Base-by-base conservation (phyloP, 2,888 invertebrate species). In the Dysmachus trigonus region DNA sequence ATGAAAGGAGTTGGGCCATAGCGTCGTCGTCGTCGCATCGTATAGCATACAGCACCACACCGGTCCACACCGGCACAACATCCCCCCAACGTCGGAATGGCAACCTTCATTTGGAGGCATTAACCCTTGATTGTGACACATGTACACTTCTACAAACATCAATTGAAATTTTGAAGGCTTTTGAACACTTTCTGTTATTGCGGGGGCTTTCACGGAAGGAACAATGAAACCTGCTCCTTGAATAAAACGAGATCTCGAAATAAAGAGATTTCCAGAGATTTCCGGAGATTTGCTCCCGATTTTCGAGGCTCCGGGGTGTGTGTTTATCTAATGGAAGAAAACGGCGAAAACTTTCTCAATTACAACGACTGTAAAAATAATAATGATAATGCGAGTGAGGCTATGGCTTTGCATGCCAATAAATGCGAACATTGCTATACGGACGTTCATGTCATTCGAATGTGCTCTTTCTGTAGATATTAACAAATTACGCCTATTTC, bases 91-190 rank as follows among this genome's bases (percentile, higher is more conserved):
- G 38, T 33, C 2, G 7, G 47, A n/a, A 47, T n/a, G 47, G 33
- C 15, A 30, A 1, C n/a, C 30, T 30, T n/a, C 30, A 51, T 79
- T 47, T 15, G 62, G 10, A n/a, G 53, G 81, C 62, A 81, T 81
- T 81, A 81, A 53, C 81, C 81, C 81, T 81, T 81, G 81, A 81
- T 62, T 81, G 51, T 51, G 62, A 31, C 30, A 53, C 81, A 81
- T 30, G 27, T n/a, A 33, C n/a, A 62, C 2, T 31, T 53, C 31
- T 81, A 81, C 79, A 47, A 22, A 51, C 53, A 81, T 53, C 53
- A 53, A 31, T 81, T 81, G 81, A 81, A 81, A 81, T 53, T 81
- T 81, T 81, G 51, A 53, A 53, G 62, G 35, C 81, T 81, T 81
- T 62, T 81, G 31, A 62, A 81, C 62, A 53, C 18, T 62, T 81